Conservation (phyloP, 2,113 vertebrate genomes). For the Anseranas semipalmata region DNA sequence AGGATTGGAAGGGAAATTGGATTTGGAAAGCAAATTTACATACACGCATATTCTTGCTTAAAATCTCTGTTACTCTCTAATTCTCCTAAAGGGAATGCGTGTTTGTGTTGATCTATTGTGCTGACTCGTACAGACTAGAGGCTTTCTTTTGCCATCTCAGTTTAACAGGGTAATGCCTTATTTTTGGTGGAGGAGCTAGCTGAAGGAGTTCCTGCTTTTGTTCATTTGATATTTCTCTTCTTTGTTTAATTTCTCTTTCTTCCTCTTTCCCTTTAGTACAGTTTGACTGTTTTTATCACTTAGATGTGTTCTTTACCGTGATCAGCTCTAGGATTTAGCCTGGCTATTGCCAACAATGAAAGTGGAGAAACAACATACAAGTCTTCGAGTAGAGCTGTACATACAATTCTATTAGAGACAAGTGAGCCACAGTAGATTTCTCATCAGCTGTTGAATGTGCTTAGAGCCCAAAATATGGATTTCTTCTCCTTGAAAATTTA, state of each 20-base stretch:
- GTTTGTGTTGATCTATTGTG: background rate
- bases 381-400: background rate
- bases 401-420: background rate
- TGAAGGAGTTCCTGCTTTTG: background rate
- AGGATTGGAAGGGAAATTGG: background rate
- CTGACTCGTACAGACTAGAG: background rate
- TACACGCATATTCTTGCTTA: background rate
- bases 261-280: background rate
- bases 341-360: background rate
- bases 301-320: background rate
- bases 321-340: background rate
- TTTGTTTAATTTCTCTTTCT: background rate
- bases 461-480: background rate
- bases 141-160: background rate
- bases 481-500: background rate
- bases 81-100: background rate
- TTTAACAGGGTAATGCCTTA: background rate
- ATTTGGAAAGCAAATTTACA: conserved; percentile 4
- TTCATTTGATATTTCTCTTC: background rate
- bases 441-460: background rate
- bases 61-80: background rate
- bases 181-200: background rate
- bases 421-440: background rate
- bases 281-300: background rate
- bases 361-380: background rate